Conservation (phyloP, 2,888 invertebrate species). For the Acronicta leporina region DNA sequence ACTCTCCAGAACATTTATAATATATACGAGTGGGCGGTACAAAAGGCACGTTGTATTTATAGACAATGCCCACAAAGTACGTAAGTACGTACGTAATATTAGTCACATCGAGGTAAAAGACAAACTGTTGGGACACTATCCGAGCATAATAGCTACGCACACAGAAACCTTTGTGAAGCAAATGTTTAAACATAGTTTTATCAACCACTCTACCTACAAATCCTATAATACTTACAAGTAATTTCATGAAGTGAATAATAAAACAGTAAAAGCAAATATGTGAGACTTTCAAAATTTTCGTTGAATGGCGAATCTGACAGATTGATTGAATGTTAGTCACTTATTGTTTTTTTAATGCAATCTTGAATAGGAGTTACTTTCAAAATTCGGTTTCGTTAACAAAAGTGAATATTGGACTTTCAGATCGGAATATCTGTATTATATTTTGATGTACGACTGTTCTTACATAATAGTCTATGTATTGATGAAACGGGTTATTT, state of each 20-base stretch:
- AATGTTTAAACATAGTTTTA: conserved; percentile 53
- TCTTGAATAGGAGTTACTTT: conserved; percentile 35
- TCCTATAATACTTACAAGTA: not conserved
- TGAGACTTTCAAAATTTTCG: conserved; percentile 23
- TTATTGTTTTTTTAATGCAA: conserved; percentile 29
- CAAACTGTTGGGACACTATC: conserved; percentile 45
- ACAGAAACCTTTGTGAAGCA: conserved; percentile 53
- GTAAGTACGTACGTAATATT: conserved; percentile 39
- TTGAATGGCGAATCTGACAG: conserved; percentile 10
- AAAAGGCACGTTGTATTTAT: conserved; percentile 65
- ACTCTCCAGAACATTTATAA: conserved; percentile 58
- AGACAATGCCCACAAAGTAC: conserved; percentile 55
- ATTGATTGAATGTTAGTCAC: conserved; percentile 21
- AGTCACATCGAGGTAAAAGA: conserved; percentile 57
- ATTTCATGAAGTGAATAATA: conserved; percentile 30
- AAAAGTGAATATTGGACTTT: conserved; percentile 23
- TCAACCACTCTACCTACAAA: conserved; percentile 31
- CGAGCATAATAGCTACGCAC: conserved; percentile 37
- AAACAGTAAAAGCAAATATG: conserved; percentile 22
- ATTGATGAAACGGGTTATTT: conserved; percentile 14
- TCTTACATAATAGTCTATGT: conserved; percentile 4
- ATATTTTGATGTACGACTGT: conserved; percentile 21
- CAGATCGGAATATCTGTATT: conserved; percentile 17
- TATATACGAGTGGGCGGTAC: conserved; percentile 61
- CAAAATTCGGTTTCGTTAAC: conserved; percentile 10